phyloP scores from a whole-genome alignment of 2,888 invertebrate genomes.

The Idaea aversata region DNA sequence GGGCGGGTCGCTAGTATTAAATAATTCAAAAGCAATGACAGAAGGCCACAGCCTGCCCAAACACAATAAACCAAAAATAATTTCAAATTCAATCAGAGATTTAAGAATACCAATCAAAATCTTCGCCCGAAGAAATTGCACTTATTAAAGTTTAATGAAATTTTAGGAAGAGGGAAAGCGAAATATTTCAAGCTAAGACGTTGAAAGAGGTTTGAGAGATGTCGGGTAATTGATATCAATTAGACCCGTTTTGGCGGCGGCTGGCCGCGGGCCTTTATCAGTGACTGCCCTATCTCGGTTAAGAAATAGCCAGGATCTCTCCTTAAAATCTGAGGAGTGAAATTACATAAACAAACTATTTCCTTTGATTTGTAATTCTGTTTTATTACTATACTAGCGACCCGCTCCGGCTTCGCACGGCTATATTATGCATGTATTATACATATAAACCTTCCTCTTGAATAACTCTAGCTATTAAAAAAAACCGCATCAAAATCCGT shows the following conservation, averaged over 20 bases:
- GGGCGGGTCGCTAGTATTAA: not conserved
- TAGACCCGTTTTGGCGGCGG: constrained; percentile 49
- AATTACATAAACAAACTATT: not conserved
- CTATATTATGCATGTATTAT: too few relatives aligned
- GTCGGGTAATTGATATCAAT: constrained; percentile 70
- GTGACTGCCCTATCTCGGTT: constrained; percentile 22
- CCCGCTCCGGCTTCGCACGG: too few relatives aligned
- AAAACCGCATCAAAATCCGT: too few relatives aligned
- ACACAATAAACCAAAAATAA: constrained; percentile 5
- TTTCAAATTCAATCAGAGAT: constrained; percentile 11
- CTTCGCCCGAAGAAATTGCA: constrained; percentile 24
- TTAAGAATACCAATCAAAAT: constrained; percentile 17
- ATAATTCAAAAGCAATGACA: not conserved
- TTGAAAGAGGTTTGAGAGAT: constrained; percentile 57
- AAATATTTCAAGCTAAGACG: constrained; percentile 46
- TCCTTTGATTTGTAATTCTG: not conserved
- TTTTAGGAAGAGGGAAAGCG: constrained; percentile 37
- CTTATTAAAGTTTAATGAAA: constrained; percentile 44
- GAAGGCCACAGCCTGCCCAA: not conserved
- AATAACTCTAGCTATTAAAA: too few relatives aligned
- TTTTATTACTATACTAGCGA: not conserved
- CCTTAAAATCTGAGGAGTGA: not conserved
- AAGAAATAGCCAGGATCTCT: constrained; percentile 34
- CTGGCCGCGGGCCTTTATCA: constrained; percentile 38
- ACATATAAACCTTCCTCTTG: too few relatives aligned